phyloP scores from a whole-genome alignment of 2,888 invertebrate genomes.

The Drosophila glabriapex region DNA sequence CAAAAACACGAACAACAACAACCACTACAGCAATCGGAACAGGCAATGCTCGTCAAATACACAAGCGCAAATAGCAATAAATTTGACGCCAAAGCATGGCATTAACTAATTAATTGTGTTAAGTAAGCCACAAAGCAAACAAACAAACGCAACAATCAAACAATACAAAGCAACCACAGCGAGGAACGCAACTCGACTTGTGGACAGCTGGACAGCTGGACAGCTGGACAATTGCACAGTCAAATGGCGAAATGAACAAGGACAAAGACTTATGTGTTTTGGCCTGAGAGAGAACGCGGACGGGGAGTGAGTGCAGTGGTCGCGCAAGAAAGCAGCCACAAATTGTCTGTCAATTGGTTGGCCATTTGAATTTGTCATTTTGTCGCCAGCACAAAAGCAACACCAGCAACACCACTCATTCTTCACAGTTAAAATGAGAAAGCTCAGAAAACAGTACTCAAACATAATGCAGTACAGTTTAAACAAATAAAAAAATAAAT shows the following conservation, averaged over 20 bases:
- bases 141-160: slow-evolving; percentile 35
- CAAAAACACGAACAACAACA: slow-evolving; percentile 50
- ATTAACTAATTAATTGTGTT: slow-evolving; percentile 81
- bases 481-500: background rate
- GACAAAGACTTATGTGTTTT: slow-evolving; percentile 21
- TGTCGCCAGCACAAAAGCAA: slow-evolving; percentile 10
- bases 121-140: slow-evolving; percentile 65
- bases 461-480: background rate
- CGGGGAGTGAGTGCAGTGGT: background rate
- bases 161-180: slow-evolving; percentile 7
- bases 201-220: slow-evolving; percentile 3
- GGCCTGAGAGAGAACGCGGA: background rate
- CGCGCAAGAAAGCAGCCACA: slow-evolving; percentile 26
- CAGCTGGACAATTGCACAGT: slow-evolving; percentile 7
- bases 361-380: slow-evolving; percentile 56
- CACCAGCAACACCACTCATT: too few relatives aligned
- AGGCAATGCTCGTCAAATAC: slow-evolving; percentile 66
- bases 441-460: background rate
- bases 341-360: slow-evolving; percentile 59
- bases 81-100: slow-evolving; percentile 74
- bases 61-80: slow-evolving; percentile 73
- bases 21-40: slow-evolving; percentile 28
- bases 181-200: slow-evolving; percentile 22
- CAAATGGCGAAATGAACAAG: slow-evolving; percentile 19
- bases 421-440: background rate